Evolutionary conservation across 2,797 vertebrate genomes (phyloP).

Genomic region (Limnodromus scolopaceus): DNA sequence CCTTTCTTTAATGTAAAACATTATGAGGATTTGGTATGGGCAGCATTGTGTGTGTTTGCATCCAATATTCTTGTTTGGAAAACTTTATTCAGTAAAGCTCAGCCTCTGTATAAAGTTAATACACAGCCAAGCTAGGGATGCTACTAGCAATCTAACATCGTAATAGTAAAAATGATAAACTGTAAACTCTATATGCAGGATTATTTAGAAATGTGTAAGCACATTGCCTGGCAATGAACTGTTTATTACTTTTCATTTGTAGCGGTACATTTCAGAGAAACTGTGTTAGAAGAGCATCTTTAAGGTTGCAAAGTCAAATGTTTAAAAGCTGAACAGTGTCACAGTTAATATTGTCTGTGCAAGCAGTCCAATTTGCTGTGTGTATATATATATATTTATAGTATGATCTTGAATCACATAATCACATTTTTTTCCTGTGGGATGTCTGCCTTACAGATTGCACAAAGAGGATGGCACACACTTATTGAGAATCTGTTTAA

Average conservation of each 20-base stretch:
- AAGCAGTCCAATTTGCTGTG: background rate
- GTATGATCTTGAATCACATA: background rate
- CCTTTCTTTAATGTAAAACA: background rate
- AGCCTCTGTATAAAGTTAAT: background rate
- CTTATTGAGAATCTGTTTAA: background rate
- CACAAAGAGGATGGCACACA: background rate
- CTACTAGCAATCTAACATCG: background rate
- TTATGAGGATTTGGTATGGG: background rate
- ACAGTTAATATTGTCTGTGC: background rate
- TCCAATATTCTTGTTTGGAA: conserved; percentile 27
- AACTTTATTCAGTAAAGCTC: background rate
- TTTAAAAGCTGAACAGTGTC: background rate
- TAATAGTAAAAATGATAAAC: background rate
- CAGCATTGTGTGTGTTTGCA: conserved; percentile 5
- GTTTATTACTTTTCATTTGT: background rate
- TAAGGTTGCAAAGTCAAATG: background rate
- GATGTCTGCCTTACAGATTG: background rate
- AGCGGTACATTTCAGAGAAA: background rate
- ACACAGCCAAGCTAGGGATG: background rate
- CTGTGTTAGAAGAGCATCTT: background rate
- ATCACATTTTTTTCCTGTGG: background rate
- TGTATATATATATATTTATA: background rate
- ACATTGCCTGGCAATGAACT: background rate
- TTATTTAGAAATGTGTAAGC: background rate
- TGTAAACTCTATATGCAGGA: background rate